Percentiles rank a stretch among this genome's conserved stretches.
phyloP scores from a whole-genome alignment of 2,797 vertebrate species.

The Lycodopsis pacificus region DNA sequence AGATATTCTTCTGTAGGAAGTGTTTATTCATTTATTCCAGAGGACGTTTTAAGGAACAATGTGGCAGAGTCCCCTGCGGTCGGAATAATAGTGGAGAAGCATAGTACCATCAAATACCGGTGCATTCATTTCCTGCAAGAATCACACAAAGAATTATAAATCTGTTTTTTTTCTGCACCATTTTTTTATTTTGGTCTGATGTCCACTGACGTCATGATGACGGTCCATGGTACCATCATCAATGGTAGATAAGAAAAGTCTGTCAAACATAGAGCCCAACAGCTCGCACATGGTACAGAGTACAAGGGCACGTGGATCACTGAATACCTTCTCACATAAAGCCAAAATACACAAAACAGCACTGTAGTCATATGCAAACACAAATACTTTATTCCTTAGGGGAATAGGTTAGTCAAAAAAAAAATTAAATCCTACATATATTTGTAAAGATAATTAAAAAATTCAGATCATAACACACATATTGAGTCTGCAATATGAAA shows the following conservation, averaged over 20 bases:
- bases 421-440: neutral
- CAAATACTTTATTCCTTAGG: conserved; percentile 35
- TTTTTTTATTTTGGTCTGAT: too few species aligned
- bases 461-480: neutral
- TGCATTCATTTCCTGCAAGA: too few species aligned
- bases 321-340: neutral
- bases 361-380: neutral
- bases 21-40: too few species aligned
- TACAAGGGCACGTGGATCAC: neutral
- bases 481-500: neutral
- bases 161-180: too few species aligned
- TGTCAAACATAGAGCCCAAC: neutral
- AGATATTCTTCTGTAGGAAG: too few species aligned
- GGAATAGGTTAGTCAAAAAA: neutral
- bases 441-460: conserved; percentile 15
- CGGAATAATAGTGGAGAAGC: too few species aligned
- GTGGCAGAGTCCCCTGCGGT: too few species aligned
- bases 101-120: too few species aligned
- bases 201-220: neutral
- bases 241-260: neutral
- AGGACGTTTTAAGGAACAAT: too few species aligned
- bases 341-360: neutral
- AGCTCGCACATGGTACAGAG: too few species aligned
- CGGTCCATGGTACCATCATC: neutral
- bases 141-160: too few species aligned